Evolutionary conservation across 2,888 invertebrate genomes (phyloP).

Genomic region (Caenorhabditis sp.): DNA sequence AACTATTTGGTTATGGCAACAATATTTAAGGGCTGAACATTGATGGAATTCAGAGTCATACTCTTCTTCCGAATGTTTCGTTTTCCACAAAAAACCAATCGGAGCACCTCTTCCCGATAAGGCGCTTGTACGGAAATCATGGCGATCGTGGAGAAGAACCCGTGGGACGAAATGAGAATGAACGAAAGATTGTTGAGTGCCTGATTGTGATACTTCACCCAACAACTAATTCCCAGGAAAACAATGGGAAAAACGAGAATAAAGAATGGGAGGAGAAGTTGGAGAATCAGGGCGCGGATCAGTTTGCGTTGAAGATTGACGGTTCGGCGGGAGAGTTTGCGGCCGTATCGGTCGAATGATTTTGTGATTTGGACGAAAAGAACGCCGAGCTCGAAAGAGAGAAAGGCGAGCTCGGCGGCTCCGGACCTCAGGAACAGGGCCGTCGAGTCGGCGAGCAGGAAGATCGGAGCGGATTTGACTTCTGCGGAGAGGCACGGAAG

Average conservation of each 20-base stretch:
- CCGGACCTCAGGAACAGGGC: background rate
- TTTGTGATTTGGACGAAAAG: background rate
- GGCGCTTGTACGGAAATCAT: slow-evolving; percentile 10
- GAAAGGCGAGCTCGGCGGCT: background rate
- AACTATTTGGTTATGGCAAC: no score
- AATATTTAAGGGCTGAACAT: no score
- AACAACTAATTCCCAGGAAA: background rate
- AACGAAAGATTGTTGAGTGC: slow-evolving; percentile 9
- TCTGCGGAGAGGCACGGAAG: slow-evolving; percentile 1
- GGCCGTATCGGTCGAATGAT: background rate
- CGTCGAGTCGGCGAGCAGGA: background rate
- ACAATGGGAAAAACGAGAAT: background rate
- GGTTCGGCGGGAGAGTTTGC: background rate
- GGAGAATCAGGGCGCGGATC: background rate
- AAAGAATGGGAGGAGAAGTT: background rate
- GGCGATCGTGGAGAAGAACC: background rate
- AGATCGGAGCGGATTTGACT: background rate
- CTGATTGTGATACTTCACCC: slow-evolving; percentile 3
- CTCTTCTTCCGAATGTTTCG: no score
- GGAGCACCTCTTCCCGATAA: slow-evolving; percentile 10
- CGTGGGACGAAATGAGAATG: slow-evolving; percentile 1
- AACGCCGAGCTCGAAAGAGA: background rate
- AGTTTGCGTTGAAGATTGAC: background rate
- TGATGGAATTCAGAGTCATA: no score
- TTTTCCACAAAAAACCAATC: no score